Percentiles rank a stretch among this genome's conserved stretches.
phyloP scores from a whole-genome alignment of 2,888 invertebrate species.

The Drosophila villosipedis region DNA sequence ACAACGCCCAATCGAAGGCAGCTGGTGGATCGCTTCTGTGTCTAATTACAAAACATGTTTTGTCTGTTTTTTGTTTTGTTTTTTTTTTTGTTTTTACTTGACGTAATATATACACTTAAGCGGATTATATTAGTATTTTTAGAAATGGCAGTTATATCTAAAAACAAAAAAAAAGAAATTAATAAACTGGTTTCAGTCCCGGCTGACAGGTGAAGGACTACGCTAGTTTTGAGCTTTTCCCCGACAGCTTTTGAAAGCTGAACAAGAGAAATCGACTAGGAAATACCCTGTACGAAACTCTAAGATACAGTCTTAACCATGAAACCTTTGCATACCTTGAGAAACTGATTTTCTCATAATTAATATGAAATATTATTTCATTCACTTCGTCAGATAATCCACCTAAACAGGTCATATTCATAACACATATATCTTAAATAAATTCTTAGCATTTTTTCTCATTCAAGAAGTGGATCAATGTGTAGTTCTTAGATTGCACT shows the following conservation, averaged over 20 bases:
- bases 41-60: constrained; percentile 7
- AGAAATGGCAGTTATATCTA: neutral
- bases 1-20: neutral
- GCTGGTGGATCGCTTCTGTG: constrained; percentile 28
- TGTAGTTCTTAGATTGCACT: constrained; percentile 8
- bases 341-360: neutral
- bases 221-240: constrained; percentile 16
- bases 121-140: neutral
- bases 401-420: neutral
- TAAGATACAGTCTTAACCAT: neutral
- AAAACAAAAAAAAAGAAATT: neutral
- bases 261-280: neutral
- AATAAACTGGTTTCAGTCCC: neutral
- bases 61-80: neutral
- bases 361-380: neutral
- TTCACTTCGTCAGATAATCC: neutral
- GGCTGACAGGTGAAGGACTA: neutral
- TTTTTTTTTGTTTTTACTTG: constrained; percentile 2
- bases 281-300: neutral
- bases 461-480: neutral
- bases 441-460: neutral
- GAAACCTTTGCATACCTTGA: neutral
- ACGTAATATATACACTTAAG: neutral
- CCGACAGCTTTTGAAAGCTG: neutral
- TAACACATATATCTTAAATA: neutral